Evolutionary conservation across 2,888 invertebrate genomes (phyloP).

Genomic region (Drosophila pseudotakahashii): DNA sequence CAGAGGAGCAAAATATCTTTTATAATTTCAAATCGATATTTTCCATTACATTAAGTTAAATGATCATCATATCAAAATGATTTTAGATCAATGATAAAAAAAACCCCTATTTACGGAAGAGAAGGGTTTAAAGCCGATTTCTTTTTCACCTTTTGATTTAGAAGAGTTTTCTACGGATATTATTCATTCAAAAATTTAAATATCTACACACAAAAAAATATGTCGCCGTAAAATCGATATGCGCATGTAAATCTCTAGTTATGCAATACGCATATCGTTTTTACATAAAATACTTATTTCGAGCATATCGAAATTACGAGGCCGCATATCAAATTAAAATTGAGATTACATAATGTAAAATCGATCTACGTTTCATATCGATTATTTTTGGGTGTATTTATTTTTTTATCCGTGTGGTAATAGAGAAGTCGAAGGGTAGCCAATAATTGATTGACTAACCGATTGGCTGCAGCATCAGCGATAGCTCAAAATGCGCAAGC

Average conservation of each 20-base stretch:
- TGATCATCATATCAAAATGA: background rate
- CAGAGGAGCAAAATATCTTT: no score
- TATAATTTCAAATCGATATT: no score
- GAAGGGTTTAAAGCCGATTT: background rate
- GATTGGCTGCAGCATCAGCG: slow-evolving; percentile 63
- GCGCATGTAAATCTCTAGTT: no score
- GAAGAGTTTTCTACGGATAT: background rate
- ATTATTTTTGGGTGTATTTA: no score
- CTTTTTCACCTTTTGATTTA: background rate
- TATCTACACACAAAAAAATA: no score
- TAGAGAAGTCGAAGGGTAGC: slow-evolving; percentile 51
- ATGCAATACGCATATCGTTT: no score
- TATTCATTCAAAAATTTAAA: background rate
- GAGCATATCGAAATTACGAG: no score
- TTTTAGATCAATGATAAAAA: background rate
- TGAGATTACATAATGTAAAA: no score
- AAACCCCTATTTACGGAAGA: background rate
- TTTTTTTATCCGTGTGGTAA: background rate
- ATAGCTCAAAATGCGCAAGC: slow-evolving; percentile 71
- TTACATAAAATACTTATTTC: no score
- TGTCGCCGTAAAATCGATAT: no score
- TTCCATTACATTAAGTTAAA: background rate
- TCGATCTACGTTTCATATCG: no score
- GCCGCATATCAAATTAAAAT: no score
- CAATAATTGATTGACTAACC: slow-evolving; percentile 81